Evolutionary conservation across 2,888 invertebrate genomes (phyloP).

Genomic region (Philereme transversata): DNA sequence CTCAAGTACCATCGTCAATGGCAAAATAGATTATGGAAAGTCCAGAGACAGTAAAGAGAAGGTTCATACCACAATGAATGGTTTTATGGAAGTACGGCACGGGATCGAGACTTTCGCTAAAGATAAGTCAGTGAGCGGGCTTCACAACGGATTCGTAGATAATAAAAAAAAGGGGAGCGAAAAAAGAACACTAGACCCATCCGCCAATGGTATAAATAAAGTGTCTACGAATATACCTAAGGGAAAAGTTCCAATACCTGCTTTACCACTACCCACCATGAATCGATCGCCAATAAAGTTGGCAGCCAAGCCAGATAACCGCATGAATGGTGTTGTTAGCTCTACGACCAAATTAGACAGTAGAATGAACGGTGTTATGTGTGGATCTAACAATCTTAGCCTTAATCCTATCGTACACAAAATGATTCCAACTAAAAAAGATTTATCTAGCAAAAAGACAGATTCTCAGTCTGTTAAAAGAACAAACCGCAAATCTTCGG

Average conservation of each 20-base stretch:
- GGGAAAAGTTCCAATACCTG: slow-evolving; percentile 65
- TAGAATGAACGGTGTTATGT: slow-evolving; percentile 77
- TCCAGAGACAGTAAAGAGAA: slow-evolving; percentile 60
- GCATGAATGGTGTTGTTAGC: slow-evolving; percentile 68
- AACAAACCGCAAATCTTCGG: slow-evolving; percentile 76
- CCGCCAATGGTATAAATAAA: slow-evolving; percentile 64
- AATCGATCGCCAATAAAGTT: slow-evolving; percentile 60
- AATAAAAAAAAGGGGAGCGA: slow-evolving; percentile 58
- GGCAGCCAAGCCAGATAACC: slow-evolving; percentile 56
- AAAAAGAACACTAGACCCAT: slow-evolving; percentile 62
- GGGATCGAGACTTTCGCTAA: slow-evolving; percentile 57
- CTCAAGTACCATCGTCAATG: slow-evolving; percentile 51
- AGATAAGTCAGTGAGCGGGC: slow-evolving; percentile 53
- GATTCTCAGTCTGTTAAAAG: slow-evolving; percentile 56
- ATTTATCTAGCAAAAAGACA: slow-evolving; percentile 56
- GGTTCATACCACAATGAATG: slow-evolving; percentile 63
- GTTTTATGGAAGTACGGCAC: slow-evolving; percentile 67
- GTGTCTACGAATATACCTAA: slow-evolving; percentile 47
- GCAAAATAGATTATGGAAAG: slow-evolving; percentile 59
- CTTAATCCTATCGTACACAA: slow-evolving; percentile 62
- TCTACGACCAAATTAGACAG: slow-evolving; percentile 77
- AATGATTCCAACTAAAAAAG: slow-evolving; percentile 59
- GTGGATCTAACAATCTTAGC: slow-evolving; percentile 75
- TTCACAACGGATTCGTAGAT: slow-evolving; percentile 62
- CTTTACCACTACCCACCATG: slow-evolving; percentile 55